phyloP scores from a whole-genome alignment of 2,888 invertebrate genomes.

The Zeuzera pyrina region DNA sequence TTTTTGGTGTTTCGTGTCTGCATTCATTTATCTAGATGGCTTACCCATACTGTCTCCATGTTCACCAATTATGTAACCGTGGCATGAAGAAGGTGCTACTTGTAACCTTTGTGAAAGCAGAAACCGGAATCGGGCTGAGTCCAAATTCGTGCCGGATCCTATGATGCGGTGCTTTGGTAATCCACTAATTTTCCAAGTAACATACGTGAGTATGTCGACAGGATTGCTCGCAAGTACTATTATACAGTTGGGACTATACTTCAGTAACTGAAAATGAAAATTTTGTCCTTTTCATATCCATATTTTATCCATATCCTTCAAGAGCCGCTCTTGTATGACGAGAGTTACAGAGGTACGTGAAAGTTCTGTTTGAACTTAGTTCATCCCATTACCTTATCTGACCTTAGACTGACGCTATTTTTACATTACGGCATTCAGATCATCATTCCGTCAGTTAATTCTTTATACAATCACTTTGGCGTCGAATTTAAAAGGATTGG shows the following conservation, averaged over 20 bases:
- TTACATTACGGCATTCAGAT: no score
- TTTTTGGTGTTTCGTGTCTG: no score
- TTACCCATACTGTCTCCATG: constrained; percentile 86
- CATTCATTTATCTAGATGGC: constrained; percentile 63
- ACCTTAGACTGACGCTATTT: no score
- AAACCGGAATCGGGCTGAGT: constrained; percentile 87
- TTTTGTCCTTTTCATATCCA: no score
- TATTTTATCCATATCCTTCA: no score
- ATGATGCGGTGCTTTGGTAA: constrained; percentile 84
- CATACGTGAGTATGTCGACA: constrained; percentile 87
- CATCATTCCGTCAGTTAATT: no score
- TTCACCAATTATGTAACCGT: constrained; percentile 90
- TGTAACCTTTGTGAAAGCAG: constrained; percentile 82
- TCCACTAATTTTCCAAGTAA: constrained; percentile 89
- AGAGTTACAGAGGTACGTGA: no score
- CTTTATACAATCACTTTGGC: no score
- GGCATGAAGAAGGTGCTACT: constrained; percentile 82
- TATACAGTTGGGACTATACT: constrained; percentile 86
- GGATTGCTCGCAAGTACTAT: constrained; percentile 90
- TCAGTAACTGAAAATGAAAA: constrained; percentile 65
- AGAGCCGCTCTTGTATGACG: no score
- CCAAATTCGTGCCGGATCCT: constrained; percentile 89
- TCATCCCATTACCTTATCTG: no score
- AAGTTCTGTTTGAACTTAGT: no score
- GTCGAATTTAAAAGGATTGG: no score